Evolutionary conservation across 2,888 invertebrate species (phyloP), one percentile per base, ranked within the genome.

Genomic region (Sycophila texana): DNA sequence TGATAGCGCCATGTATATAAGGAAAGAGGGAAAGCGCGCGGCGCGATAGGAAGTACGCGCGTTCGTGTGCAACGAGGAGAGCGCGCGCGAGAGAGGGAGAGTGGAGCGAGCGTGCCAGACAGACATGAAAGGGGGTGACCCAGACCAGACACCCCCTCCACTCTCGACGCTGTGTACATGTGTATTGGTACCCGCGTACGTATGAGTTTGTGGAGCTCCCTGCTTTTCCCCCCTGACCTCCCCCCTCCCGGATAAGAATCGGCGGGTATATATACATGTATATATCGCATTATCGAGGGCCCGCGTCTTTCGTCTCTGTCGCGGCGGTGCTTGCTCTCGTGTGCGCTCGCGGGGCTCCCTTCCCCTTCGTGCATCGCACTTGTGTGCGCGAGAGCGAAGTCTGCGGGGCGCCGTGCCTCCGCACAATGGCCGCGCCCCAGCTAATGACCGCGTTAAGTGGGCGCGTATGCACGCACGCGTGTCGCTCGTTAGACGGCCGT

Each of bases 41-140:
- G 39, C 39, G 39, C 39, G 39, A 60, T 39, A 75, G 75, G 58
- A 67, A 75, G 53, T 58, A 20, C 60, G 68, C 39, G 39, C 39
- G 39, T 39, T 39, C 39, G 39, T n/a, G 39, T 57, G 22, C 20
- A 72, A 71, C 39, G 39, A 39, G 39, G 39, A 39, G 39, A n/a
- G n/a, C n/a, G n/a, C n/a, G n/a, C n/a, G n/a, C n/a, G n/a, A 30
- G 39, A 49, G 55, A 70, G 79, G 51, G 30, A 30, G 60, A 72
- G 63, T 71, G 63, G n/a, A 71, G 58, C 76, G 30, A 75, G 79
- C 83, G 66, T 75, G 83, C 81, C 84, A 86, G 85, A 84, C 86
- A 85, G 86, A 84, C 87, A 87, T 86, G 86, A 85, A 88, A 89
- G 86, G 86, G 89, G 89, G 88, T 89, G 88, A 89, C 88, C 88